These are phyloP conservation scores for Sebastes jordani DNA, from an alignment of 2,797 vertebrate genomes.

Conservation along the genomic window DNA sequence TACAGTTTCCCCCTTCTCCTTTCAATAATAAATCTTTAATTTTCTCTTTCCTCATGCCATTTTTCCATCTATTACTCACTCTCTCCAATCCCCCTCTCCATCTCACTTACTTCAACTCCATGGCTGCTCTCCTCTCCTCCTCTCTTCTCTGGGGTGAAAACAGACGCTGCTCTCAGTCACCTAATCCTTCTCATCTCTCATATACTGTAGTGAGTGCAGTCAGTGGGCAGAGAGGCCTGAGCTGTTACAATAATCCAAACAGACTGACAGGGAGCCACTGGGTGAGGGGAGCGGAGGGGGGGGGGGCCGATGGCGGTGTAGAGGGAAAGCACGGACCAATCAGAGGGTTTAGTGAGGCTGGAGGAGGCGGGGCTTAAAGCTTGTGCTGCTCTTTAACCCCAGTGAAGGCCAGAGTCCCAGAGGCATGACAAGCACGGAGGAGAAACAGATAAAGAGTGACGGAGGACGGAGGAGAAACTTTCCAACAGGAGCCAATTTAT, in stretches of 20 bases:
- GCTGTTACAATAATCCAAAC: constrained; percentile 74
- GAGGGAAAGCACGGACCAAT: constrained; percentile 61
- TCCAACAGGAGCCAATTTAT: not conserved
- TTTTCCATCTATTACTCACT: constrained; percentile 7
- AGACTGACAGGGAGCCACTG: constrained; percentile 61
- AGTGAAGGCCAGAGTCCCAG: constrained; percentile 25
- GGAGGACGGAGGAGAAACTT: not conserved
- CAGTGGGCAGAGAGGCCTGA: constrained; percentile 49
- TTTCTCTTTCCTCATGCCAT: not conserved
- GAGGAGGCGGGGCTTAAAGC: constrained; percentile 35
- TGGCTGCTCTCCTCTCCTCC: constrained; percentile 43
- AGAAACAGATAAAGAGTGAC: constrained; percentile 46
- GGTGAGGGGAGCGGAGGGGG: not conserved
- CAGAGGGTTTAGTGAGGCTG: constrained; percentile 10
- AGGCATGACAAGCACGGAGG: not conserved
- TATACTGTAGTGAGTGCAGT: constrained; percentile 20
- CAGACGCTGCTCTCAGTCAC: constrained; percentile 47
- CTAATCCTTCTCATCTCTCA: constrained; percentile 59
- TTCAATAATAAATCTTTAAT: not conserved
- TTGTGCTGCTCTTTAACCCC: constrained; percentile 54
- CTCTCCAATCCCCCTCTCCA: not conserved
- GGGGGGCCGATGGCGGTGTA: constrained; percentile 5
- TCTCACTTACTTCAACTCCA: constrained; percentile 76
- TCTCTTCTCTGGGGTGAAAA: constrained; percentile 26
- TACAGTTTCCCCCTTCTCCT: not conserved